Evolutionary conservation across 2,113 vertebrate species (phyloP).

Genomic region (Tychaedon coryphoeus): DNA sequence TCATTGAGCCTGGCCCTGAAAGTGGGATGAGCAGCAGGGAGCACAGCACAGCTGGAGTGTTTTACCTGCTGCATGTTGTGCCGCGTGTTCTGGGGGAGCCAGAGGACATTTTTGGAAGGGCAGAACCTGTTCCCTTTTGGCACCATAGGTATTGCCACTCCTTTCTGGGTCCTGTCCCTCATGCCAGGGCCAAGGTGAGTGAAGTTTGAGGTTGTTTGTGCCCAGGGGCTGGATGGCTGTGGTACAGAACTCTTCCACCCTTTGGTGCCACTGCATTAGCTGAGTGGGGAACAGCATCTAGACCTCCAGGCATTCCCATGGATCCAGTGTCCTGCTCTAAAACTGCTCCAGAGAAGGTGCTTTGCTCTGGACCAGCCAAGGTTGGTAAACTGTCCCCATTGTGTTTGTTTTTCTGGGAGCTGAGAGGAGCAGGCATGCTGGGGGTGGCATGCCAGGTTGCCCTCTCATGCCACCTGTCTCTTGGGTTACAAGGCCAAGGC

Average conservation of each 20-base stretch:
- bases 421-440: fast-evolving
- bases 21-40: fast-evolving
- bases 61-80: background rate
- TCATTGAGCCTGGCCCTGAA: fast-evolving
- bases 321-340: background rate
- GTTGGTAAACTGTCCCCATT: background rate
- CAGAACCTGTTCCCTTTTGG: fast-evolving
- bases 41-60: background rate
- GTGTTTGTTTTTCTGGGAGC: background rate
- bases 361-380: background rate
- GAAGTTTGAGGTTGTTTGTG: fast-evolving
- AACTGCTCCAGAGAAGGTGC: background rate
- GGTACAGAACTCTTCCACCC: background rate
- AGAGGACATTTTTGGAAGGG: background rate
- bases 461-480: fast-evolving
- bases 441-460: background rate
- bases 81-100: fast-evolving
- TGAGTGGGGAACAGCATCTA: fast-evolving
- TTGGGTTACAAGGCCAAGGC: background rate
- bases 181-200: fast-evolving
- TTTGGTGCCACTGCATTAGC: fast-evolving
- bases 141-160: background rate
- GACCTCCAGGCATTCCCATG: fast-evolving
- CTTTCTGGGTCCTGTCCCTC: background rate
- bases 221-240: background rate